Conservation (phyloP, 2,888 invertebrate genomes). For the Sialis fuliginosa region DNA sequence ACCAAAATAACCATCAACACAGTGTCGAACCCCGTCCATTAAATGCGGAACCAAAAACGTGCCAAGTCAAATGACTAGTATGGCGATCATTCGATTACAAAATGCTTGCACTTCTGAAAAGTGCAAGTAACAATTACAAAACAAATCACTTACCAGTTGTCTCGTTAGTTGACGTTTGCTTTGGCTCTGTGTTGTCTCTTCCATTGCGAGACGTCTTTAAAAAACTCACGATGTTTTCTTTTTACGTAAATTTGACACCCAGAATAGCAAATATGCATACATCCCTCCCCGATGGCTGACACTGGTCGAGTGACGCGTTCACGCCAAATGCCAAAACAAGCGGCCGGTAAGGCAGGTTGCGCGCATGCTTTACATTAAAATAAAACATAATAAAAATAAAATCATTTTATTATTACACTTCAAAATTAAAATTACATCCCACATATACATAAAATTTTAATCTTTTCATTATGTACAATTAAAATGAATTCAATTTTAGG, state of each 20-base stretch:
- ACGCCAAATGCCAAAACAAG: slow-evolving; percentile 3
- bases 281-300: not conserved
- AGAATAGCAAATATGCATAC: not conserved
- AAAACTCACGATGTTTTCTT: not conserved
- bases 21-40: no score
- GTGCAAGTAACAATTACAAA: not conserved
- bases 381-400: no score
- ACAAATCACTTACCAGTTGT: slow-evolving; percentile 38
- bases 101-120: slow-evolving; percentile 1
- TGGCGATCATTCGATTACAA: slow-evolving; percentile 1
- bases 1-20: no score
- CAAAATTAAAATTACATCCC: no score
- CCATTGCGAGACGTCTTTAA: slow-evolving; percentile 1
- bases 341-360: not conserved
- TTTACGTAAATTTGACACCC: slow-evolving; percentile 2
- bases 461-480: no score
- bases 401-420: no score
- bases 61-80: slow-evolving; percentile 2
- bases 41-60: slow-evolving; percentile 1
- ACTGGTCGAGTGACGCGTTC: slow-evolving; percentile 4
- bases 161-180: slow-evolving; percentile 38
- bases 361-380: no score
- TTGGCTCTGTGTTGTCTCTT: not conserved
- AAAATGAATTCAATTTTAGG: no score
- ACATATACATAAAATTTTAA: no score